Base-by-base conservation (phyloP, 2,888 invertebrate genomes). In the Synanthedon andrenaeformis region DNA sequence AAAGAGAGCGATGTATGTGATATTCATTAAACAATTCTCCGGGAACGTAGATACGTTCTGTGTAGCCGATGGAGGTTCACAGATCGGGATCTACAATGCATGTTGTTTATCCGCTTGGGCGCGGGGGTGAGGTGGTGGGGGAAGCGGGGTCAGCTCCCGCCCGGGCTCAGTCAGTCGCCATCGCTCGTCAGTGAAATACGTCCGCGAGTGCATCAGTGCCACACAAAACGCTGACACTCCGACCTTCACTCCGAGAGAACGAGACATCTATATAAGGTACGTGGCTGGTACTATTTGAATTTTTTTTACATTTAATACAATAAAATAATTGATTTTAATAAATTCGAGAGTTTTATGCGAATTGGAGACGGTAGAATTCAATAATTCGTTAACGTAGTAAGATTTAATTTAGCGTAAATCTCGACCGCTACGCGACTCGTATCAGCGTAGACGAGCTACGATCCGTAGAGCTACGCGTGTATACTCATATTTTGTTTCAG, bases 51-150 rank as follows among this genome's bases (percentile, higher is more conserved):
- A n/a, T n/a, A n/a, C n/a, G n/a, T n/a, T 17, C 17, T 19, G 70
- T 73, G 73, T 68, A 65, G 65, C 59, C 60, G 68, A 65, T 70
- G 66, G 73, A 74, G 76, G 76, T 74, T 70, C 75, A 75, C 73
- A 77, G 84, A 81, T 79, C 81, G 35, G 79, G 79, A 81, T 76
- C 82, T 80, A 85, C 85, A 83, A 82, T 86, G 86, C 86, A 86
- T 74, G 85, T 85, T 85, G 86, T 85, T 86, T 86, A 85, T 85
- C 84, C 85, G 82, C 72, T 69, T 70, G 79, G 78, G 79, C 69
- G 76, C 70, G 80, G 78, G 74, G 70, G 54, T 60, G 61, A 49
- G 54, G 42, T 8, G 57, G 62, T 66, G 65, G 55, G 62, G 54
- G 70, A 64, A 74, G 69, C 78, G 62, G 72, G 51, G 61, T 59